phyloP scores from a whole-genome alignment of 2,888 invertebrate genomes.

The Julus scandinavius region DNA sequence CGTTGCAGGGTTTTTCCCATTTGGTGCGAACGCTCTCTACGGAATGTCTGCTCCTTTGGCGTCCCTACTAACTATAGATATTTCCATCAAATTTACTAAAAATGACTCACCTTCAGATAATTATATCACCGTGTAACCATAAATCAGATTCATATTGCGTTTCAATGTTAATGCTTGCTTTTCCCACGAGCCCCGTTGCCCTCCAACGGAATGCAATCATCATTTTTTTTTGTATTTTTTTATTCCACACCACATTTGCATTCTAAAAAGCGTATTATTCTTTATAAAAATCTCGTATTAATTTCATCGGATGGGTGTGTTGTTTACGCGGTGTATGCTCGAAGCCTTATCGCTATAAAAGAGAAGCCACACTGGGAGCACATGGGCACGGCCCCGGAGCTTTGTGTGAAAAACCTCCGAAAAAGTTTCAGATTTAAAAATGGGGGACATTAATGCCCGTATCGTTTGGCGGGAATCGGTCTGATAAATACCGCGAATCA shows the following conservation, averaged over 20 bases:
- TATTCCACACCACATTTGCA: not conserved
- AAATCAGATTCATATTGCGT: conserved; percentile 1
- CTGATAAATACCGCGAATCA: not conserved
- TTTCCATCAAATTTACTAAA: not conserved
- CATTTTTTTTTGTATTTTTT: not conserved
- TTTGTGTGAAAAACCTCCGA: not conserved
- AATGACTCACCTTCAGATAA: conserved; percentile 37
- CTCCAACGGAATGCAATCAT: not conserved
- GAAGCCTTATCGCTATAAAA: not conserved
- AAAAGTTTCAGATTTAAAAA: not conserved
- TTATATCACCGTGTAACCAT: not conserved
- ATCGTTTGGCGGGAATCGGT: conserved; percentile 1
- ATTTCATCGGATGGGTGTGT: not conserved
- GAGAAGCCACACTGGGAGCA: not conserved
- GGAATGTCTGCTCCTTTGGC: conserved; percentile 24
- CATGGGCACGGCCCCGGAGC: not conserved
- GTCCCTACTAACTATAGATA: not conserved
- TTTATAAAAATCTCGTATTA: not conserved
- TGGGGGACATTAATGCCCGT: not conserved
- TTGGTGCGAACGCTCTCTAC: not conserved
- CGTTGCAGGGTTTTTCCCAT: not conserved
- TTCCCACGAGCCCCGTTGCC: not conserved
- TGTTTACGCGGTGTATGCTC: not conserved
- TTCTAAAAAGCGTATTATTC: not conserved
- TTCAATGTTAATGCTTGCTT: not conserved